Evolutionary conservation across 2,113 vertebrate genomes (phyloP), one percentile per base, ranked within the genome.

Genomic region (Bucco capensis): DNA sequence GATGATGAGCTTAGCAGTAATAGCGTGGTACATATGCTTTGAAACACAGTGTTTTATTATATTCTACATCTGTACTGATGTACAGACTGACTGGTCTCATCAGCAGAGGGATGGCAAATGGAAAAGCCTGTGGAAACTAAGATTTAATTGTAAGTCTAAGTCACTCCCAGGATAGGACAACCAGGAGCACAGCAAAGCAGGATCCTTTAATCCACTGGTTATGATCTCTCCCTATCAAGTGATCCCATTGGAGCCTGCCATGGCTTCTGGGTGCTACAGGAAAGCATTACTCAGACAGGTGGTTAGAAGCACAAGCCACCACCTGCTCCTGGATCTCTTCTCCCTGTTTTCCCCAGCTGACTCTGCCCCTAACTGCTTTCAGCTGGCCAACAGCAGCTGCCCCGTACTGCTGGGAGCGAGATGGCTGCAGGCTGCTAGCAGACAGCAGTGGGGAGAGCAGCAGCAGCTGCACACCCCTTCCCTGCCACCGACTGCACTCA

Each of bases 261-360:
- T 1, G 2, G 58, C 62, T 90, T 70, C 88, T 65, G 38, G 53
- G 51, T 61, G 69, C 66, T 0, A 2, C 31, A 42, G 70, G 25
- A 27, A 74, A 91, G 83, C 2, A 0, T 67, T 83, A 53, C 40
- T 90, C 83, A 24, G 69, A 81, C 94, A 91, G 83, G 92, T 95
- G 90, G 86, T 60, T 49, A 69, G 86, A 83, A 61, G 65, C 73
- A 53, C 53, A 60, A 89, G 50, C 80, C 61, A 73, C 85, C 94
- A 95, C 92, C 92, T 95, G 94, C 82, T 95, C 86, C 92, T 90
- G 88, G 83, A 90, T 92, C 92, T 88, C 88, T n/a, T 12, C 65
- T 72, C 4, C 0, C 65, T 46, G 61, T 33, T 75, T 40, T 78
- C 57, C 70, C 83, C 76, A 66, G 87, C 85, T 61, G 69, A 81